Conservation (phyloP, 1,140 invertebrate genomes). For the Euwallacea fornicatus region DNA sequence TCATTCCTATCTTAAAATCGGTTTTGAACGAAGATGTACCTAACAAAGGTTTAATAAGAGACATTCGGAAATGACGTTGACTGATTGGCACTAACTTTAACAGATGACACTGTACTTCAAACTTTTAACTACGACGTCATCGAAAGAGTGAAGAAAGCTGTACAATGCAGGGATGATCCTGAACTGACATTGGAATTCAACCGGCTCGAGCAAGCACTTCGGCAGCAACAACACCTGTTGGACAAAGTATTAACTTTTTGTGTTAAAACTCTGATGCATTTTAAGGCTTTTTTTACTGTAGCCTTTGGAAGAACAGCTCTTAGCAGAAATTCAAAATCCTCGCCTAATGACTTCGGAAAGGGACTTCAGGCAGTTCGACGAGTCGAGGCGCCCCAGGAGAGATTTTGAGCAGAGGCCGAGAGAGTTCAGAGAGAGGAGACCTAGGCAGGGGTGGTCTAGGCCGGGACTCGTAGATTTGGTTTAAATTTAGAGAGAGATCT, state of each 20-base stretch:
- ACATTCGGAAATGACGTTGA: not conserved
- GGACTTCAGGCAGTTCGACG: too few relatives aligned
- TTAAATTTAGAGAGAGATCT: too few relatives aligned
- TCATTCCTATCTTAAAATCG: conserved; percentile 61
- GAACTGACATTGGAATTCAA: conserved; percentile 54
- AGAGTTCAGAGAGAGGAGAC: too few relatives aligned
- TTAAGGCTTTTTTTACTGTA: too few relatives aligned
- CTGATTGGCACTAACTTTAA: conserved; percentile 3
- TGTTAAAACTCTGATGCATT: too few relatives aligned
- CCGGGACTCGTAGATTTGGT: too few relatives aligned
- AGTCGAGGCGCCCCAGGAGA: too few relatives aligned
- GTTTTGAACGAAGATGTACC: conserved; percentile 62
- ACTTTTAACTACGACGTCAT: conserved; percentile 60
- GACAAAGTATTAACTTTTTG: conserved; percentile 44
- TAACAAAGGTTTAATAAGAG: conserved; percentile 13
- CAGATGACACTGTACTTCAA: conserved; percentile 41
- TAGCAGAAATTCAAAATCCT: too few relatives aligned
- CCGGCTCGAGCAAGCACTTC: conserved; percentile 53
- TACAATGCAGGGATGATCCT: conserved; percentile 49
- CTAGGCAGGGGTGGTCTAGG: too few relatives aligned
- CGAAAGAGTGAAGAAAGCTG: conserved; percentile 51
- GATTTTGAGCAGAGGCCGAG: too few relatives aligned
- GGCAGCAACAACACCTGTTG: conserved; percentile 53
- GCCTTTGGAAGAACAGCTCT: too few relatives aligned
- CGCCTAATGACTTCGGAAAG: too few relatives aligned